These are phyloP conservation scores for Euthynnus affinis DNA, from an alignment of 2,797 vertebrate genomes.

Conservation along the genomic window DNA sequence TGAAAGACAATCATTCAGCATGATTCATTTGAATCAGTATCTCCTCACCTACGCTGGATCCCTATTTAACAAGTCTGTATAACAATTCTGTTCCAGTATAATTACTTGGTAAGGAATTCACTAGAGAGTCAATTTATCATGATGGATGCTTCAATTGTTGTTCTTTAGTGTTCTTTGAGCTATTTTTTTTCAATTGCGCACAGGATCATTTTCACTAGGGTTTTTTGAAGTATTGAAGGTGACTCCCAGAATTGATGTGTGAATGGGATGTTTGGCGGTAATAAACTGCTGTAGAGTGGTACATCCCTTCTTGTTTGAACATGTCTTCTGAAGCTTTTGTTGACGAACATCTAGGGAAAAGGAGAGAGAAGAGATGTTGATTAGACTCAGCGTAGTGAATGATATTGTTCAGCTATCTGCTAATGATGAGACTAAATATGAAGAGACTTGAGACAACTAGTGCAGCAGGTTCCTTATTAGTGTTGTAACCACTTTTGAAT, in stretches of 20 bases:
- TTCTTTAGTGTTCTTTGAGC: slow-evolving; percentile 58
- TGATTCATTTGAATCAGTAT: slow-evolving; percentile 39
- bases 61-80: slow-evolving; percentile 57
- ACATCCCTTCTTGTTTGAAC: slow-evolving; percentile 77
- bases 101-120: slow-evolving; percentile 69
- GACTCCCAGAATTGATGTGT: slow-evolving; percentile 76
- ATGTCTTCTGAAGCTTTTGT: slow-evolving; percentile 69
- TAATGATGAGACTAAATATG: slow-evolving; percentile 53
- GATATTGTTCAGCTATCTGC: slow-evolving; percentile 44
- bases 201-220: slow-evolving; percentile 62
- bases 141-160: slow-evolving; percentile 60
- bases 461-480: slow-evolving; percentile 35
- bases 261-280: slow-evolving; percentile 76
- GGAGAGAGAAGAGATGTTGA: slow-evolving; percentile 44
- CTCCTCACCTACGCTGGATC: slow-evolving; percentile 30
- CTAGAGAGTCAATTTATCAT: slow-evolving; percentile 64
- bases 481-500: slow-evolving; percentile 22
- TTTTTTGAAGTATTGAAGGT: slow-evolving; percentile 79
- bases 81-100: slow-evolving; percentile 64
- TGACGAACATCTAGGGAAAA: slow-evolving; percentile 49
- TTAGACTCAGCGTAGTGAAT: slow-evolving; percentile 45
- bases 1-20: slow-evolving; percentile 14
- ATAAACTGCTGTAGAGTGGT: slow-evolving; percentile 70
- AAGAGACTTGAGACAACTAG: slow-evolving; percentile 38
- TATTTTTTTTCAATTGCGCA: slow-evolving; percentile 57